phyloP scores from a whole-genome alignment of 2,797 vertebrate species.

The Peromyscus attwateri region DNA sequence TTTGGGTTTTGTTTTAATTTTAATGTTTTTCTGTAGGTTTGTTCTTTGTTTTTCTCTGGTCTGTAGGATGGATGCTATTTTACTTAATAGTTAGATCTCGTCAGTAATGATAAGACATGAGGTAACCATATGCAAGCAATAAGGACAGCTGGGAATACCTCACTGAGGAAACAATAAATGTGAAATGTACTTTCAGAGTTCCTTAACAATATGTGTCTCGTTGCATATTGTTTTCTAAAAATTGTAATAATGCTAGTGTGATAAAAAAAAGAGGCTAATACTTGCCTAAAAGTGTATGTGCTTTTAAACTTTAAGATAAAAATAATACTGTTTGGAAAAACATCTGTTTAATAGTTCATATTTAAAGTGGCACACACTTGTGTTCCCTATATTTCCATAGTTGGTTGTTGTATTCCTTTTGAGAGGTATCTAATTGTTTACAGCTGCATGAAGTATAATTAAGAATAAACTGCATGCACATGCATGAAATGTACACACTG shows the following conservation, averaged over 20 bases:
- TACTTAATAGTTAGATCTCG: background rate
- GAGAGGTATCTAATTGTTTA: conserved; percentile 28
- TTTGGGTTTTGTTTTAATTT: background rate
- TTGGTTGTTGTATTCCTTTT: conserved; percentile 47
- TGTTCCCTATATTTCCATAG: background rate
- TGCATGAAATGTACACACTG: background rate
- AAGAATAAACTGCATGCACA: background rate
- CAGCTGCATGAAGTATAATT: conserved; percentile 4
- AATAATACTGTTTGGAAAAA: conserved; percentile 9
- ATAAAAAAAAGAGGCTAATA: conserved; percentile 5
- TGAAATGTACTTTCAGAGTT: conserved; percentile 27
- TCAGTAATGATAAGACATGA: background rate
- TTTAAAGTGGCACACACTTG: conserved; percentile 37
- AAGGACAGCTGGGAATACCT: background rate
- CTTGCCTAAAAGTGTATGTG: conserved; percentile 9
- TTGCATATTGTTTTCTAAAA: background rate
- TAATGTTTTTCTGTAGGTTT: background rate
- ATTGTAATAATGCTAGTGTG: conserved; percentile 8
- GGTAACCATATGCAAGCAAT: background rate
- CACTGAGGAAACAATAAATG: background rate
- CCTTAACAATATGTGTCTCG: background rate
- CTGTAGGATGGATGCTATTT: background rate
- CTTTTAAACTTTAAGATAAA: conserved; percentile 46
- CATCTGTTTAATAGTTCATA: background rate
- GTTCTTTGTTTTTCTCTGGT: background rate